These are phyloP conservation scores for Phaonia tiefii DNA, from an alignment of 2,888 invertebrate species.

Conservation along the genomic window DNA sequence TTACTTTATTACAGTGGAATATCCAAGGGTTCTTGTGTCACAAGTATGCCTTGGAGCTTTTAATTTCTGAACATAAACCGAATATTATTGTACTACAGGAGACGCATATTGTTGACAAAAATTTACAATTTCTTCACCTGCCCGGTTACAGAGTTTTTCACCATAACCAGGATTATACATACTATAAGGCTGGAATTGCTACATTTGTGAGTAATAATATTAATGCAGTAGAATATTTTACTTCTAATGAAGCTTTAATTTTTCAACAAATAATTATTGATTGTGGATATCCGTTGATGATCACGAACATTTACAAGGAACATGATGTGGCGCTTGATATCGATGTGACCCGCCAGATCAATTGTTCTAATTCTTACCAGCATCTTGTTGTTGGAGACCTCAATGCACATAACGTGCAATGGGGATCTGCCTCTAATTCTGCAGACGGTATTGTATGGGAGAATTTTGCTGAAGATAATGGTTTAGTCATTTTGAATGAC, in stretches of 20 bases:
- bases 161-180: constrained; percentile 16
- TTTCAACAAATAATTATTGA: not conserved
- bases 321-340: not conserved
- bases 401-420: not conserved
- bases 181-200: constrained; percentile 12
- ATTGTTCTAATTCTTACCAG: too few species aligned
- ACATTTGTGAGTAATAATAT: constrained; percentile 13
- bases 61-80: not conserved
- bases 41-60: constrained; percentile 1
- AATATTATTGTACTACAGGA: constrained; percentile 5
- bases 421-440: not conserved
- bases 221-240: not conserved
- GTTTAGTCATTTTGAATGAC: too few species aligned
- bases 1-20: constrained; percentile 31
- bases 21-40: constrained; percentile 30
- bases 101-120: constrained; percentile 25
- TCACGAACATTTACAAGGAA: not conserved
- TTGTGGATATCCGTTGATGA: not conserved
- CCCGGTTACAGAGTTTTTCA: constrained; percentile 28
- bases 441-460: too few species aligned
- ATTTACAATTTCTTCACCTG: not conserved
- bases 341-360: not conserved
- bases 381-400: not conserved
- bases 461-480: too few species aligned
- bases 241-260: not conserved